These are phyloP conservation scores for Lepidurus couesii DNA, from an alignment of 1,140 invertebrate genomes.

Conservation along the genomic window DNA sequence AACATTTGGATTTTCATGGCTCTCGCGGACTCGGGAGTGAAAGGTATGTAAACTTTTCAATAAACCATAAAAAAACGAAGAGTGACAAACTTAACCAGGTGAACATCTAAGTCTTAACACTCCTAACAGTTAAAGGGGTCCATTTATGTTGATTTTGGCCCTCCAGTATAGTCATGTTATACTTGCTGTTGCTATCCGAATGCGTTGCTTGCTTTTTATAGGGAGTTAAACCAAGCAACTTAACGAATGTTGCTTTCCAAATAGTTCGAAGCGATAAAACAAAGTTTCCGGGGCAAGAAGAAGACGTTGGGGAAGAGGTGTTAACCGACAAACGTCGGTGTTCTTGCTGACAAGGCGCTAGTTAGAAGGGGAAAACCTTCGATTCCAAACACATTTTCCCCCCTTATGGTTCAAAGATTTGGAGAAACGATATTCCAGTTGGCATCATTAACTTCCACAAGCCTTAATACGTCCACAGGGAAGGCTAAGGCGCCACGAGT, in stretches of 20 bases:
- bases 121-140: too few species aligned
- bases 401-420: neutral
- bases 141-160: neutral
- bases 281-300: neutral
- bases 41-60: neutral
- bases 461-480: constrained; percentile 5
- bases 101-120: too few species aligned
- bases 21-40: neutral
- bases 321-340: neutral
- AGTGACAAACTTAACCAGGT: too few species aligned
- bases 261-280: constrained; percentile 12
- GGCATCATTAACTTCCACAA: neutral
- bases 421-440: neutral
- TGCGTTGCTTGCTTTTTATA: neutral
- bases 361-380: neutral
- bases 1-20: neutral
- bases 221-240: neutral
- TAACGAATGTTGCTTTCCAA: neutral
- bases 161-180: neutral
- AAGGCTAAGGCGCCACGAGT: neutral
- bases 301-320: neutral
- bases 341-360: constrained; percentile 1
- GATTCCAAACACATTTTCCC: neutral
- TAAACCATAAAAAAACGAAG: too few species aligned
- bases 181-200: neutral